These are phyloP conservation scores for Sinotaia quadrata DNA, from an alignment of 2,888 invertebrate species.

Conservation along the genomic window DNA sequence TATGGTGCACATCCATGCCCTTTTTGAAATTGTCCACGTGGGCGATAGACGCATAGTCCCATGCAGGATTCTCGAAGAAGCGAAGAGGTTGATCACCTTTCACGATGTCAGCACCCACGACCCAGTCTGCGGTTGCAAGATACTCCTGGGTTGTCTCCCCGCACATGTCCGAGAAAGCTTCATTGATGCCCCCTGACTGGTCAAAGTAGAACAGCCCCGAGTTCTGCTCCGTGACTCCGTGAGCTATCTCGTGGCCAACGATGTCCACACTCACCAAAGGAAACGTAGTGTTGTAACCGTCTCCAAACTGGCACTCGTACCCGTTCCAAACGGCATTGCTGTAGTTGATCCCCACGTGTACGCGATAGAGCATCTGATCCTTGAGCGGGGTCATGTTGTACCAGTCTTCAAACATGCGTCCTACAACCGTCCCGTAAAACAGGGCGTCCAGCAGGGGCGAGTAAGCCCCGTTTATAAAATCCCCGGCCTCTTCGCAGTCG, in stretches of 20 bases:
- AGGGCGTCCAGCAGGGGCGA: constrained; percentile 49
- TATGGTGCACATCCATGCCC: constrained; percentile 44
- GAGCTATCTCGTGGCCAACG: constrained; percentile 49
- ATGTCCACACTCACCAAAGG: constrained; percentile 48
- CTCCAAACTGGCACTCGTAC: constrained; percentile 44
- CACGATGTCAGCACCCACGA: constrained; percentile 37
- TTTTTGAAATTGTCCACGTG: constrained; percentile 41
- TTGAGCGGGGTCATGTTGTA: constrained; percentile 26
- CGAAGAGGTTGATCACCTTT: constrained; percentile 36
- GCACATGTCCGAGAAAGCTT: constrained; percentile 54
- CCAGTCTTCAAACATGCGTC: constrained; percentile 54
- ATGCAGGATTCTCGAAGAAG: constrained; percentile 47
- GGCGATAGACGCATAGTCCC: constrained; percentile 49
- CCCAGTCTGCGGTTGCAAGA: constrained; percentile 33
- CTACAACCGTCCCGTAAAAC: constrained; percentile 44
- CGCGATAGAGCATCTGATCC: constrained; percentile 35
- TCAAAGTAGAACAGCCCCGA: constrained; percentile 45
- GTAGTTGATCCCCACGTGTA: constrained; percentile 42
- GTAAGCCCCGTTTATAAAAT: constrained; percentile 48
- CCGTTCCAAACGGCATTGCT: constrained; percentile 55
- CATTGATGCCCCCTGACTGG: constrained; percentile 51
- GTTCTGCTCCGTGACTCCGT: constrained; percentile 48
- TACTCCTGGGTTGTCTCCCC: constrained; percentile 45
- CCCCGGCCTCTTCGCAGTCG: constrained; percentile 40
- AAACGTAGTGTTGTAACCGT: constrained; percentile 38